Percentiles rank a stretch among this genome's conserved stretches.
Conservation (phyloP, 2,797 vertebrate genomes). For the Acropternis orthonyx region DNA sequence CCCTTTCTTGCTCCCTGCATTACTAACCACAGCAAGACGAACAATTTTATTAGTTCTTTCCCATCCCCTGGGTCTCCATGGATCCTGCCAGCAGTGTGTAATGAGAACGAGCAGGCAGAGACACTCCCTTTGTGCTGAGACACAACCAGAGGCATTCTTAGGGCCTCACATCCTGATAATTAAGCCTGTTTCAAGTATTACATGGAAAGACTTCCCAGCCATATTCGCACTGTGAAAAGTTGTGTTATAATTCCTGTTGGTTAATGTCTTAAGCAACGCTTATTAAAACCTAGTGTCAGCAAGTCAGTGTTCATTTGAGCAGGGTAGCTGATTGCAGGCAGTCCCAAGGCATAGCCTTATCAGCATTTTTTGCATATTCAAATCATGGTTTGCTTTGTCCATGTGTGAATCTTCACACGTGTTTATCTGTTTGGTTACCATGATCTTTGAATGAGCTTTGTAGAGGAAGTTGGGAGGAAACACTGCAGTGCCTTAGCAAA, state of each 20-base stretch:
- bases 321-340: background rate
- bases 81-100: background rate
- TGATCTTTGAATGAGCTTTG: background rate
- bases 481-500: background rate
- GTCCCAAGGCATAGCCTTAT: background rate
- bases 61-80: background rate
- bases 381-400: background rate
- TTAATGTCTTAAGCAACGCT: background rate
- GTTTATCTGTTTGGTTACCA: background rate
- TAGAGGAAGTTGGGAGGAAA: background rate
- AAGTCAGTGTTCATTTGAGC: background rate
- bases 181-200: background rate
- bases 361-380: background rate
- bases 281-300: background rate
- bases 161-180: background rate
- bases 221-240: background rate
- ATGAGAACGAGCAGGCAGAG: background rate
- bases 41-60: background rate
- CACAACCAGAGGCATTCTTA: background rate
- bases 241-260: background rate
- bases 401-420: background rate
- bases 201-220: background rate
- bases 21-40: background rate
- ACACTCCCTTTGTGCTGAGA: background rate
- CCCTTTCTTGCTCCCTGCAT: background rate